Evolutionary conservation across 2,113 vertebrate genomes (phyloP).

Genomic region (Antechinus stuartii): DNA sequence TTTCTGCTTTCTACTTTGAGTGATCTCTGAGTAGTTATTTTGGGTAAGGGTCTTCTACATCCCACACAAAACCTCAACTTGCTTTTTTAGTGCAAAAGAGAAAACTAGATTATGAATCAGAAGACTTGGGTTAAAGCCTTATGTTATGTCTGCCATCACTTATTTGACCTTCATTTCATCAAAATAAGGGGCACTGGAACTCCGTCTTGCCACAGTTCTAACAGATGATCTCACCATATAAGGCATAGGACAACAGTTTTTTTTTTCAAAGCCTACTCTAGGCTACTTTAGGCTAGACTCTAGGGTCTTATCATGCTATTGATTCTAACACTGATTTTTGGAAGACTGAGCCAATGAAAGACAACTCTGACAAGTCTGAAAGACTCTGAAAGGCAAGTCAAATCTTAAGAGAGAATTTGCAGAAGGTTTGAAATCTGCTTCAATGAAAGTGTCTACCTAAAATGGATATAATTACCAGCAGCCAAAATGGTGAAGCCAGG

Average conservation of each 20-base stretch:
- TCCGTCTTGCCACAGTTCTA: background rate
- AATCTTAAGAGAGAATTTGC: background rate
- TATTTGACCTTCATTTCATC: constrained; percentile 5
- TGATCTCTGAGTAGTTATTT: no score
- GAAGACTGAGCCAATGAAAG: background rate
- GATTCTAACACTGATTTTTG: background rate
- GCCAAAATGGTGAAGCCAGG: no score
- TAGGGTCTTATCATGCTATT: background rate
- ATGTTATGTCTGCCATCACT: background rate
- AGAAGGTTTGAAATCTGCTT: background rate
- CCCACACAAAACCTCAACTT: background rate
- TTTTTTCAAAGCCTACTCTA: background rate
- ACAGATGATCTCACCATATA: background rate
- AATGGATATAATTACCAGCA: background rate
- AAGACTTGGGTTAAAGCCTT: background rate
- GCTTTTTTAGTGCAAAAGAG: background rate
- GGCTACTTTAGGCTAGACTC: background rate
- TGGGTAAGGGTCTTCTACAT: no score
- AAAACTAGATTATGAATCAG: background rate
- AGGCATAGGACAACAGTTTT: background rate
- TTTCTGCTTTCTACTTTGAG: no score
- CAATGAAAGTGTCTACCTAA: background rate
- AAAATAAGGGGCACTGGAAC: background rate
- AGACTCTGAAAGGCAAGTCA: no score
- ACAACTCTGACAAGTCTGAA: background rate